A percentile compares a stretch with the other conserved stretches of the same genome.
These are phyloP conservation scores for Ochropacha duplaris DNA, from an alignment of 2,888 invertebrate species.

Conservation along the genomic window DNA sequence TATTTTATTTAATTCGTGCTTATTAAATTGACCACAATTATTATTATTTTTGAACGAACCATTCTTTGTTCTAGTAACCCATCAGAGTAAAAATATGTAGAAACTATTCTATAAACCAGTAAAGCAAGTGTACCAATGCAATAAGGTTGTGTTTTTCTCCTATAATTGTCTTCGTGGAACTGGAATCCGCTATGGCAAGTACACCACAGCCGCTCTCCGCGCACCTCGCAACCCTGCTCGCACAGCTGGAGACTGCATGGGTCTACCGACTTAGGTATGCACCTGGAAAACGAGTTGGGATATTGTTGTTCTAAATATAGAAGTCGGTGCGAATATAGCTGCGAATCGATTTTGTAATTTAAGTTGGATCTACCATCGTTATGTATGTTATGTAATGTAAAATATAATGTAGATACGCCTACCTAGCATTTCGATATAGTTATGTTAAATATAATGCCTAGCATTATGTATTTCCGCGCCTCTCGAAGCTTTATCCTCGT, in stretches of 20 bases:
- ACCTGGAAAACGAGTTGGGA: conserved; percentile 61
- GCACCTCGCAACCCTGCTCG: conserved; percentile 86
- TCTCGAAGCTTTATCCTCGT: background rate
- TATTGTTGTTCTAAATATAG: background rate
- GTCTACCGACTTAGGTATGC: conserved; percentile 83
- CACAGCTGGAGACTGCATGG: conserved; percentile 85
- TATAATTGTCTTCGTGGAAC: conserved; percentile 83
- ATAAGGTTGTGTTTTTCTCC: conserved; percentile 81
- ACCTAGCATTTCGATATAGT: too few relatives aligned
- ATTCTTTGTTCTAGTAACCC: background rate
- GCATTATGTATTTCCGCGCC: too few relatives aligned
- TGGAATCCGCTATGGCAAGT: conserved; percentile 85
- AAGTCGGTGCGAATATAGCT: background rate
- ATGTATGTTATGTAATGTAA: too few relatives aligned
- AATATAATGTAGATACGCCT: too few relatives aligned
- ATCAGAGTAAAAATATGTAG: background rate
- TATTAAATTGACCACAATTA: too few relatives aligned
- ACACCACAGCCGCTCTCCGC: conserved; percentile 84
- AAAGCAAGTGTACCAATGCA: conserved; percentile 76
- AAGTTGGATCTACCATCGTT: background rate
- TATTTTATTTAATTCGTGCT: too few relatives aligned
- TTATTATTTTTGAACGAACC: too few relatives aligned
- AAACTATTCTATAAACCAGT: conserved; percentile 3
- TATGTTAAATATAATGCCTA: too few relatives aligned
- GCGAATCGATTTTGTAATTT: background rate